Base-by-base conservation (phyloP, 2,888 invertebrate species). In the Caenorhabditis zanzibari region DNA sequence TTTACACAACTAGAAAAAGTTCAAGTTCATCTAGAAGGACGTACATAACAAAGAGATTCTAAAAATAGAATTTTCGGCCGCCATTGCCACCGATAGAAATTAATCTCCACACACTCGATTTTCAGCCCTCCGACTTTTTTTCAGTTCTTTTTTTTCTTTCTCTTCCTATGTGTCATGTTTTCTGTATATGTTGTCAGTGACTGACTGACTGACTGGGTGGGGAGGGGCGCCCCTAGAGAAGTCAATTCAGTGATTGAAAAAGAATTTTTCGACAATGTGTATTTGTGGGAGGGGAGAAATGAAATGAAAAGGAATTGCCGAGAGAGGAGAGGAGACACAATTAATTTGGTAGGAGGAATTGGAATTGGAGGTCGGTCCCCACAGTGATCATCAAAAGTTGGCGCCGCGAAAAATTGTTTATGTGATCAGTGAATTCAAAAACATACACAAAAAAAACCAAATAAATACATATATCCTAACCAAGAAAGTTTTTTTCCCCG, bases 301-400 rank as follows among this genome's bases (percentile, higher is more conserved):
- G 16, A 59, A 35, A 73, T 56, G 41, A 69, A 69, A 52, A 38
- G 68, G 32, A 68, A 64, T 64, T 64, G 24, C 14, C 10, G 24
- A n/a, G 28, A 7, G 12, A 4, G 47, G 41, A 2, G 38, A 38
- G 32, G 14, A n/a, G 38, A 59, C 22, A 49, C 49, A 61, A 63
- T 58, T 58, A 72, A 72, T 74, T 54, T 47, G 47, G 73, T 14
- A 41, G 14, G 22, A 44, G 49, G 22, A 38, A 63, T 56, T 58
- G 58, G 28, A 35, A 54, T 54, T 58, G 58, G 58, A 58, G 58
- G 58, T 28, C 28, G 32, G 38, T 38, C 38, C 12, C n/a, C 41
- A 19, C 9, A 41, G 22, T 75, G 75, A 75, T 75, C 74, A 75
- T 66, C 74, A 66, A 75, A 75, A 75, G 75, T 75, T 64, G 44